Evolutionary conservation across 2,113 vertebrate species (phyloP).

Genomic region (Chrysochloris asiatica): DNA sequence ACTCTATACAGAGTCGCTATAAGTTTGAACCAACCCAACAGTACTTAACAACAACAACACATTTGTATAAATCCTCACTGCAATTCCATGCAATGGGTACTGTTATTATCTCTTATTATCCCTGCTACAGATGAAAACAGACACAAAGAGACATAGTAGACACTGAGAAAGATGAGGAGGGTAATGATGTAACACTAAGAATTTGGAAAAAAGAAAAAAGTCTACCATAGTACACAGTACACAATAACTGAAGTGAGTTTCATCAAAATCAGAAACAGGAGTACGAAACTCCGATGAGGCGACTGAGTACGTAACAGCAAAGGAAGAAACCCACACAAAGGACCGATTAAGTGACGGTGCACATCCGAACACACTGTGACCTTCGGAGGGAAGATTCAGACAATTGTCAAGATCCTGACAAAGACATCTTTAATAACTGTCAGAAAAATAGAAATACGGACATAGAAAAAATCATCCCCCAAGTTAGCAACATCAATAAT

Average conservation of each 20-base stretch:
- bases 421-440: background rate
- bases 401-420: background rate
- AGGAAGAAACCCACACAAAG: background rate
- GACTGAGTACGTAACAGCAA: background rate
- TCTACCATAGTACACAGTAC: background rate
- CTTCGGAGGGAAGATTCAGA: background rate
- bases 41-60: too few relatives aligned
- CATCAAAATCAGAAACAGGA: background rate
- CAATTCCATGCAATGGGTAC: too few relatives aligned
- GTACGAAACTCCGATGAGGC: background rate
- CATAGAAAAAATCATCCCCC: background rate
- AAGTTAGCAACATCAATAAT: background rate
- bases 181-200: background rate
- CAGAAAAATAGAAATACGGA: slow-evolving; percentile 19
- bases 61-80: too few relatives aligned
- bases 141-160: background rate
- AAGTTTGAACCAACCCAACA: too few relatives aligned
- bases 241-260: background rate
- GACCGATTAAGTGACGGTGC: background rate
- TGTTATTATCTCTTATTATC: too few relatives aligned
- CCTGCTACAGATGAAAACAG: too few relatives aligned
- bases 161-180: background rate
- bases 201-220: background rate
- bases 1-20: too few relatives aligned
- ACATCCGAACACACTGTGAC: background rate